Evolutionary conservation across 2,888 invertebrate genomes (phyloP).

Genomic region (Xylophagus ater): DNA sequence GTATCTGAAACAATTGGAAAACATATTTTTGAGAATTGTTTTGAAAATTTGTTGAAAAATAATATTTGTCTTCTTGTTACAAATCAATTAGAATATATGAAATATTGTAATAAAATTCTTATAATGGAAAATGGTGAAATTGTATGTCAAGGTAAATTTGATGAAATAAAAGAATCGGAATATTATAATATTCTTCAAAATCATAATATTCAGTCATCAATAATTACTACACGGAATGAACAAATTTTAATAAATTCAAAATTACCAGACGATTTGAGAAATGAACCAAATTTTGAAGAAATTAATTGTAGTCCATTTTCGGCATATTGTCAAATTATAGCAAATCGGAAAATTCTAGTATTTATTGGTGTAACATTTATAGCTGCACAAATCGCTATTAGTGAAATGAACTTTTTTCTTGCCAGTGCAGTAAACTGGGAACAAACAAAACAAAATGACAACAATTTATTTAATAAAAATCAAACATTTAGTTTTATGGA

Average conservation of each 20-base stretch:
- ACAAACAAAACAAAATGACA: slow-evolving; percentile 26
- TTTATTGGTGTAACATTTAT: too few species aligned
- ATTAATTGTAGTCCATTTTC: too few species aligned
- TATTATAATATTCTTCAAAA: too few species aligned
- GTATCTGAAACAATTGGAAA: slow-evolving; percentile 55
- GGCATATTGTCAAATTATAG: too few species aligned
- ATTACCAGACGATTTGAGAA: too few species aligned
- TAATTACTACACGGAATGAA: too few species aligned
- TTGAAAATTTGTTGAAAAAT: slow-evolving; percentile 43
- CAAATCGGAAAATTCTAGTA: too few species aligned
- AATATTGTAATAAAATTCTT: slow-evolving; percentile 42
- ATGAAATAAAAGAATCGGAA: slow-evolving; percentile 45
- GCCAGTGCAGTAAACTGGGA: slow-evolving; percentile 47
- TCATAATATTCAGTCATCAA: too few species aligned
- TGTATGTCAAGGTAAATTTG: slow-evolving; percentile 40
- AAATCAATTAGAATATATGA: slow-evolving; percentile 63
- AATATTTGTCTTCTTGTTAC: slow-evolving; percentile 70
- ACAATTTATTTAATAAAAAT: slow-evolving; percentile 1
- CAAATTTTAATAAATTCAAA: too few species aligned
- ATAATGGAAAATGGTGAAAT: slow-evolving; percentile 36
- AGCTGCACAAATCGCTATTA: slow-evolving; percentile 10
- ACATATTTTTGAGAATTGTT: slow-evolving; percentile 53
- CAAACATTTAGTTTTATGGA: slow-evolving; percentile 8
- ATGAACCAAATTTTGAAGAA: too few species aligned
- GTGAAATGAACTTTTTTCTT: slow-evolving; percentile 7